These are phyloP conservation scores for Etheostoma spectabile DNA, from an alignment of 2,113 vertebrate genomes.

Conservation along the genomic window DNA sequence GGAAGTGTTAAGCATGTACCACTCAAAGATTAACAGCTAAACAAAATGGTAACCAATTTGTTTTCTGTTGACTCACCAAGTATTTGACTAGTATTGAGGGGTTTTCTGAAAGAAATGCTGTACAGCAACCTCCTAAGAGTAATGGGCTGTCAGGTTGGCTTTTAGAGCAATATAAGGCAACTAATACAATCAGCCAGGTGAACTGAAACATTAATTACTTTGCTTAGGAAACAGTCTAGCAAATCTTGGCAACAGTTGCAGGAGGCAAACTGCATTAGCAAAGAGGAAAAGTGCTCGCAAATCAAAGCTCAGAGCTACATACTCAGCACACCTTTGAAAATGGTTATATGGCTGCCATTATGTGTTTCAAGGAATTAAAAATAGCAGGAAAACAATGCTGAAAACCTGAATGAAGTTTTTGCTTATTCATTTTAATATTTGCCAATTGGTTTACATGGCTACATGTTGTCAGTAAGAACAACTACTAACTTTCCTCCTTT, in stretches of 20 bases:
- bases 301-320: constrained; percentile 18
- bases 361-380: background rate
- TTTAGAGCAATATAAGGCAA: constrained; percentile 8
- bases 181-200: constrained; percentile 20
- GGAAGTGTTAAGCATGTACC: background rate
- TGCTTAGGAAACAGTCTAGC: constrained; percentile 11
- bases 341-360: background rate
- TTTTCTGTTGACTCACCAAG: constrained; percentile 4
- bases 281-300: constrained; percentile 29
- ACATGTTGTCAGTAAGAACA: background rate
- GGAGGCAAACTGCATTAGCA: constrained; percentile 37
- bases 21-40: background rate
- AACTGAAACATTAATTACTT: constrained; percentile 43
- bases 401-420: background rate
- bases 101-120: constrained; percentile 6
- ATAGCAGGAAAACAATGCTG: background rate
- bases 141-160: constrained; percentile 5
- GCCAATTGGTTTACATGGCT: too few species aligned
- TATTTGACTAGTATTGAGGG: background rate
- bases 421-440: background rate
- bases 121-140: background rate
- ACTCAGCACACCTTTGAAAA: background rate
- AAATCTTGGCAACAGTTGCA: constrained; percentile 24
- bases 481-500: background rate
- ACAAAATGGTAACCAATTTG: background rate